Percentiles rank a stretch among this genome's conserved stretches.
Evolutionary conservation across 1,140 invertebrate genomes (phyloP).

Genomic region (Maniola jurtina): DNA sequence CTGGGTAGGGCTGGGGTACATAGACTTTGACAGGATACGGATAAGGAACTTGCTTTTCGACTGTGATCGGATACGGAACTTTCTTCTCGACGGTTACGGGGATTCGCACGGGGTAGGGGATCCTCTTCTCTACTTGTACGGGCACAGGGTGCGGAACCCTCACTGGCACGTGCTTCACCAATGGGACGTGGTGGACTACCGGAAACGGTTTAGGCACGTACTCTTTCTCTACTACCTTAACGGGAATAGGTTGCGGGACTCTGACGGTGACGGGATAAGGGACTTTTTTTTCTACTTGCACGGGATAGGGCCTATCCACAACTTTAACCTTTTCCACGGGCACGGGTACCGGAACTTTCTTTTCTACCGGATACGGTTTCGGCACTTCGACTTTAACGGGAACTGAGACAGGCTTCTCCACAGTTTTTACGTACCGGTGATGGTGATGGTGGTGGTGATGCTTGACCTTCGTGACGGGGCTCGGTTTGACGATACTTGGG

Average conservation of each 20-base stretch:
- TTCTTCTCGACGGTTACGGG: slow-evolving; percentile 78
- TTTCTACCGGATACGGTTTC: slow-evolving; percentile 80
- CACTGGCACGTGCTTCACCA: slow-evolving; percentile 75
- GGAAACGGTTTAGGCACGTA: slow-evolving; percentile 80
- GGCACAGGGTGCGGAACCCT: slow-evolving; percentile 75
- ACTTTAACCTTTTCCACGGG: slow-evolving; percentile 82
- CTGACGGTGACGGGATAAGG: slow-evolving; percentile 82
- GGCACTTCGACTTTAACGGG: slow-evolving; percentile 75
- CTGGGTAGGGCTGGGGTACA: slow-evolving; percentile 80
- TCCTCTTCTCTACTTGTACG: slow-evolving; percentile 79
- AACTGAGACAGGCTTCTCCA: slow-evolving; percentile 77
- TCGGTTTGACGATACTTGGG: slow-evolving; percentile 34
- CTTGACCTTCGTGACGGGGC: slow-evolving; percentile 77
- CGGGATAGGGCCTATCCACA: slow-evolving; percentile 82
- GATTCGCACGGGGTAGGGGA: slow-evolving; percentile 73
- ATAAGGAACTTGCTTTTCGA: slow-evolving; percentile 79
- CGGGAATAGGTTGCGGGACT: slow-evolving; percentile 76
- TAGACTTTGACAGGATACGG: slow-evolving; percentile 71
- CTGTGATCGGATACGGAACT: slow-evolving; percentile 68
- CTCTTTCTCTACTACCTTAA: slow-evolving; percentile 76
- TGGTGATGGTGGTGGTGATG: slow-evolving; percentile 82
- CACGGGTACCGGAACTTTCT: slow-evolving; percentile 81
- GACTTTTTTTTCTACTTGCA: slow-evolving; percentile 82
- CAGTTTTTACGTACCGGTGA: slow-evolving; percentile 80
- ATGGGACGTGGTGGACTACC: slow-evolving; percentile 76